A percentile compares a stretch with the other conserved stretches of the same genome.
These are phyloP conservation scores for Pinctada fucata DNA, from an alignment of 2,888 invertebrate genomes.

Conservation along the genomic window DNA sequence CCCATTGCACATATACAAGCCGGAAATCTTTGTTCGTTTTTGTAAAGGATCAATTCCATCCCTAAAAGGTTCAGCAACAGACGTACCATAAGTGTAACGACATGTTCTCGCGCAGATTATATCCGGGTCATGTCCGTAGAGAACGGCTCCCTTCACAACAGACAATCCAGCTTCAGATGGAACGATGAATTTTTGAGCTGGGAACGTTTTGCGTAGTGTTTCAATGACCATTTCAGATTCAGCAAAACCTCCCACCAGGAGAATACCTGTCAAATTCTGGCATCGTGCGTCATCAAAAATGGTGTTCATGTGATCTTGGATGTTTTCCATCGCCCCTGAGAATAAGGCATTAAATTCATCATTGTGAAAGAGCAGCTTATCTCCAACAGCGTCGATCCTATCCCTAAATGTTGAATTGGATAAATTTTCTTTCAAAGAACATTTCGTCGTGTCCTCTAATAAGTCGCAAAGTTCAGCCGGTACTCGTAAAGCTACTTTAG, in stretches of 20 bases:
- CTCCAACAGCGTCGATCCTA: no score
- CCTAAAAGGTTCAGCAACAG: neutral
- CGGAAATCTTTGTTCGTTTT: no score
- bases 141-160: slow-evolving; percentile 14
- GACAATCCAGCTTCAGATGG: slow-evolving; percentile 12
- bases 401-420: no score
- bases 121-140: slow-evolving; percentile 12
- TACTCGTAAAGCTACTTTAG: neutral
- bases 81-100: neutral
- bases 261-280: neutral
- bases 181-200: slow-evolving; percentile 1
- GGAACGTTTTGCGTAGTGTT: slow-evolving; percentile 4
- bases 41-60: neutral
- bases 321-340: no score
- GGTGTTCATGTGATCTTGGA: no score
- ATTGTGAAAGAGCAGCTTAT: no score
- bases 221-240: neutral
- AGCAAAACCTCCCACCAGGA: neutral
- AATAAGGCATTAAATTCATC: no score
- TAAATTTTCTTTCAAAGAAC: no score
- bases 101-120: neutral
- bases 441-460: no score
- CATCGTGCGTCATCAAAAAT: no score
- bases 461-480: no score
- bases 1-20: no score